phyloP scores from a whole-genome alignment of 2,888 invertebrate genomes.

The Tipula helvola region DNA sequence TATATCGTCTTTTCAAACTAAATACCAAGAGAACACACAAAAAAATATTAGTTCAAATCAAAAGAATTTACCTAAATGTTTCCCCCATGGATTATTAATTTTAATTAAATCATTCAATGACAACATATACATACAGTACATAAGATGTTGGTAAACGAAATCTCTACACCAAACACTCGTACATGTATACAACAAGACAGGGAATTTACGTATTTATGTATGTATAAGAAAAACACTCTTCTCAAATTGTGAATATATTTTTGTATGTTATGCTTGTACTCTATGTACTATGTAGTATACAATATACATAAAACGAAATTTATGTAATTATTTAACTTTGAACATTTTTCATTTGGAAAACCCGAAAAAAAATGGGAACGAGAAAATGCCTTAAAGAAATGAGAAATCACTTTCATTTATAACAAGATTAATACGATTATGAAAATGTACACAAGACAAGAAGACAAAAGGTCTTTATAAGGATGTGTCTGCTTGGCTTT shows the following conservation, averaged over 20 bases:
- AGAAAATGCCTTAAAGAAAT: not conserved
- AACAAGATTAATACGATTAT: not conserved
- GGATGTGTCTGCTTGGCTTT: not conserved
- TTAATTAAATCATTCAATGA: not conserved
- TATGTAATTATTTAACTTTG: not conserved
- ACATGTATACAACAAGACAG: not conserved
- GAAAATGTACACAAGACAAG: not conserved
- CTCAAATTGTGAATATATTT: not conserved
- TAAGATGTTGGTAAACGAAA: not conserved
- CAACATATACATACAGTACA: not conserved
- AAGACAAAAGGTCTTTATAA: not conserved
- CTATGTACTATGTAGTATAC: not conserved
- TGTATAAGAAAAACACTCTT: not conserved
- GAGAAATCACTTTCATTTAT: constrained; percentile 4
- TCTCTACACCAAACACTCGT: not conserved
- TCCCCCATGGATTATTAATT: not conserved
- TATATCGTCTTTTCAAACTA: not conserved
- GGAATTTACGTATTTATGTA: not conserved
- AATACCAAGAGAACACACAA: not conserved
- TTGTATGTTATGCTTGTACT: not conserved
- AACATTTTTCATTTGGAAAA: not conserved
- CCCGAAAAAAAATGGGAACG: not conserved
- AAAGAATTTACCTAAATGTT: not conserved
- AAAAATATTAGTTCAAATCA: not conserved
- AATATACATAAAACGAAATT: not conserved